Evolutionary conservation across 1,140 invertebrate species (phyloP), one percentile per base, ranked within the genome.

Genomic region (Penaeus japonicus): DNA sequence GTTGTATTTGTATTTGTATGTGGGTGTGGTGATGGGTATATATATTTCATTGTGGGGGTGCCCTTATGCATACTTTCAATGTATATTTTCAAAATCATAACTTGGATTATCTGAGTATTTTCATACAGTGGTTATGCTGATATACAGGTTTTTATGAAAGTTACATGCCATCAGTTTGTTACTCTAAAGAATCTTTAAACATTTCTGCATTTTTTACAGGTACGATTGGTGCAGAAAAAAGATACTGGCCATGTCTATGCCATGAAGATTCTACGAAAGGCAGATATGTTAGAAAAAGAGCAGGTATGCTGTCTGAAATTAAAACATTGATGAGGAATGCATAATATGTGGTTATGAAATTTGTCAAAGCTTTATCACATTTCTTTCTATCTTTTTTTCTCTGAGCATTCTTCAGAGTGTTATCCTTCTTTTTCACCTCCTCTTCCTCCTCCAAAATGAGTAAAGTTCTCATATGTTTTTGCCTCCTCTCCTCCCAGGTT

Each of bases 161-260:
- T 27, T 73, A 70, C 15, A 22, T 24, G 7, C n/a, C 7, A 30
- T 82, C 24, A 32, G 17, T 78, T 89, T 35, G 22, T 0, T 53
- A 78, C 59, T 32, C 32, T 47, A 15, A 59, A 83, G 39, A 10
- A 27, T n/a, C 54, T 47, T 24, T 77, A 53, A 73, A 24, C 83
- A 54, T 35, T 70, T 84, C 65, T 20, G 30, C 87, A n/a, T 88
- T 90, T 81, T 88, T 91, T 92, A 53, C 91, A 96, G 95, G 98
- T 99, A 80, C 95, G 99, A 91, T 94, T 99, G 22, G 99, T 99
- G 77, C 99, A 99, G 94, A 99, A 99, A 93, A 99, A 99, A 93
- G 99, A 99, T 92, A 99, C 98, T 15, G 99, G 99, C 35, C 98
- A 99, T 94, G 98, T 99, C 32, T 99, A 99, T 93, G 99, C 99